A percentile compares a stretch with the other conserved stretches of the same genome.
phyloP scores from a whole-genome alignment of 2,888 invertebrate species.

The Brenthis ino region DNA sequence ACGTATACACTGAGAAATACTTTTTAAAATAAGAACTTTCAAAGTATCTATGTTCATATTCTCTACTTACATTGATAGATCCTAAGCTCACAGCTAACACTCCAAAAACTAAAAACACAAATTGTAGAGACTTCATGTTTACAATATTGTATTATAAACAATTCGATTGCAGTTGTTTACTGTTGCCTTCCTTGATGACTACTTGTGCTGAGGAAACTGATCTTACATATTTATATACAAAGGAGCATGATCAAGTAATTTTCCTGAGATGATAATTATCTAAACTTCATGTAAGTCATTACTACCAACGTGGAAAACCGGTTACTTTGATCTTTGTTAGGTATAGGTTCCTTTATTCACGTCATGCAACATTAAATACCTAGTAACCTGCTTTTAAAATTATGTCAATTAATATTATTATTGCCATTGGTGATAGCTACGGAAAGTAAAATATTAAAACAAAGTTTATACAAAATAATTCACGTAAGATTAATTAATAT shows the following conservation, averaged over 20 bases:
- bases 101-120: slow-evolving; percentile 39
- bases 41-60: not conserved
- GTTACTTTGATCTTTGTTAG: slow-evolving; percentile 37
- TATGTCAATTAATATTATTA: too few species aligned
- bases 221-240: slow-evolving; percentile 42
- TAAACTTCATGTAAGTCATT: slow-evolving; percentile 33
- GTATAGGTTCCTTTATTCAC: not conserved
- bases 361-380: slow-evolving; percentile 5
- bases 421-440: too few species aligned
- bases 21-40: too few species aligned
- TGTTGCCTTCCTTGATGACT: slow-evolving; percentile 30
- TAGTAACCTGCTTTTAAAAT: too few species aligned
- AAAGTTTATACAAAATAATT: too few species aligned
- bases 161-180: slow-evolving; percentile 26
- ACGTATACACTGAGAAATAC: too few species aligned
- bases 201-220: slow-evolving; percentile 20
- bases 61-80: slow-evolving; percentile 41
- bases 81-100: slow-evolving; percentile 40
- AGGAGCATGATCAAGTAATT: slow-evolving; percentile 36
- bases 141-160: slow-evolving; percentile 7
- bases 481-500: too few species aligned
- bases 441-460: too few species aligned
- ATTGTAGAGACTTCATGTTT: slow-evolving; percentile 39
- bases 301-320: slow-evolving; percentile 38
- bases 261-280: slow-evolving; percentile 44